phyloP scores from a whole-genome alignment of 2,797 vertebrate species.

The Sebastes trivittatus region DNA sequence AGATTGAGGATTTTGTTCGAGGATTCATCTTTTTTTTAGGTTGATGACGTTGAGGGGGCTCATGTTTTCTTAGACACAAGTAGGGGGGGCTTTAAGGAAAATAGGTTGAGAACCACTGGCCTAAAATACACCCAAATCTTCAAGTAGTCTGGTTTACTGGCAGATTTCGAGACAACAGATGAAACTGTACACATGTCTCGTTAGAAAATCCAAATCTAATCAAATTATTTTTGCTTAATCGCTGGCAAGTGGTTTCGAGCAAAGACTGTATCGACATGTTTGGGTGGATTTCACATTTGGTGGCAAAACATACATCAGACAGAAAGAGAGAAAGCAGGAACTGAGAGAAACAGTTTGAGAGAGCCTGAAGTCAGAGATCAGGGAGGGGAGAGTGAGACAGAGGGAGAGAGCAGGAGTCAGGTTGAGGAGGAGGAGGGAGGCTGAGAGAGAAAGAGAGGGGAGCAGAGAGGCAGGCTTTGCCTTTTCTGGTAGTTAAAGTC shows the following conservation, averaged over 20 bases:
- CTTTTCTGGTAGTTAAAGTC: constrained; percentile 94
- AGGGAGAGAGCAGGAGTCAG: constrained; percentile 29
- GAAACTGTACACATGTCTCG: background rate
- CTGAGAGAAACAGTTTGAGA: background rate
- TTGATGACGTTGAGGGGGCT: too few species aligned
- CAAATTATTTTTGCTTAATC: background rate
- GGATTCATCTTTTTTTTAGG: too few species aligned
- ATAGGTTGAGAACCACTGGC: too few species aligned
- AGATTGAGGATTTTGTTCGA: too few species aligned
- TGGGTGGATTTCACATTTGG: too few species aligned
- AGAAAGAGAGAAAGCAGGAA: constrained; percentile 1
- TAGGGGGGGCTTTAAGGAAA: too few species aligned
- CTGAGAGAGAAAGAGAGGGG: constrained; percentile 31
- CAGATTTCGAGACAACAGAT: background rate
- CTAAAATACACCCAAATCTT: background rate
- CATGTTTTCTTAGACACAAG: too few species aligned
- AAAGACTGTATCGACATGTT: too few species aligned
- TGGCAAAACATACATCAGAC: background rate
- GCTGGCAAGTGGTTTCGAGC: too few species aligned
- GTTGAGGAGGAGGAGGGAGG: constrained; percentile 42
- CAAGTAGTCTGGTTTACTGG: background rate
- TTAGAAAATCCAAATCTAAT: background rate
- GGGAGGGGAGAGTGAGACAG: constrained; percentile 33
- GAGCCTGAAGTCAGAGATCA: constrained; percentile 31
- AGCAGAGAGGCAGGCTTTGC: constrained; percentile 85